Base-by-base conservation (phyloP, 2,888 invertebrate species). In the Fabriciana adippe region DNA sequence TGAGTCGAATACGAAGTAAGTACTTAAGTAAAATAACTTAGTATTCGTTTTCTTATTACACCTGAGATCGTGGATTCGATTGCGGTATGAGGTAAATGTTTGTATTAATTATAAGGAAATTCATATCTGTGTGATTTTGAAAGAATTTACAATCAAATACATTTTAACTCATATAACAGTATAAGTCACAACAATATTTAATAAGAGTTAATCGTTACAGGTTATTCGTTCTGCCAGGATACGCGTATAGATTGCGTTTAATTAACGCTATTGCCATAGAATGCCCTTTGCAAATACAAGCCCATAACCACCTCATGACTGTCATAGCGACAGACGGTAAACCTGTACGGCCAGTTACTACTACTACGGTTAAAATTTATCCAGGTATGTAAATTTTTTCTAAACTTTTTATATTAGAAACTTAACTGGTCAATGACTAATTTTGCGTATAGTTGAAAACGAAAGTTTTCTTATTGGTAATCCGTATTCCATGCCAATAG, bases 261-360 rank as follows among this genome's bases (percentile, higher is more conserved):
- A 90, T 94, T 65, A 94, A 94, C 70, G 93, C 93, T 2, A 87
- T 93, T 31, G 93, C 93, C 15, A 80, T 93, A 3, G 89, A 90
- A 66, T 94, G 94, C 73, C 93, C 93, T 0, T 77, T 92, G 13
- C 77, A 81, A 48, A 72, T 94, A 15, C 88, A 85, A 8, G 82
- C 94, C 54, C 89, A 94, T 64, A 78, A 83, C 6, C 94, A 94
- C 76, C 85, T 83, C n/a, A 76, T 94, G 79, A 83, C 83, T 14
- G 84, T 93, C 21, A 93, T 94, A 64, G 90, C 94, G 1, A 83
- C 86, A 1, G 94, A 94, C 72, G 94, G 93, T 1, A 87, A 83
- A 75, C 85, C 93, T 0, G 88, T 94, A 3, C 85, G 89, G 76
- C 93, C 94, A 2, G 81, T 86, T 8, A 70, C 77, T 0, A 86